Conservation (phyloP, 2,797 vertebrate genomes). For the Vultur gryphus region DNA sequence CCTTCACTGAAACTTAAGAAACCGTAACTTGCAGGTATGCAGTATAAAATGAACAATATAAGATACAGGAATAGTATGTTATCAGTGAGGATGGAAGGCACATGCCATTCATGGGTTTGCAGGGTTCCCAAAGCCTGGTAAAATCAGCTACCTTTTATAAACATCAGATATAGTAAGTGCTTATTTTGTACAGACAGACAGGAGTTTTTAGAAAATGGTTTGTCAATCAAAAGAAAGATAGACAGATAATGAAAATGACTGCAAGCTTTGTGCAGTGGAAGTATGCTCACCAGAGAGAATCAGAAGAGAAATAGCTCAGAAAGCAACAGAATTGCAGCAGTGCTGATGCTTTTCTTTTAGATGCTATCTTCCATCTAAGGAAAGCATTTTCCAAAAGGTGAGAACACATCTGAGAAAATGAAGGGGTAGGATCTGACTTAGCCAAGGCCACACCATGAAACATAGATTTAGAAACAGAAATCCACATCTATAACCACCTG, state of each 20-base stretch:
- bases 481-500: neutral
- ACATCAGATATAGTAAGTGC: neutral
- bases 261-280: neutral
- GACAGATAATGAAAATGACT: neutral
- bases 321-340: neutral
- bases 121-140: neutral
- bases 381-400: neutral
- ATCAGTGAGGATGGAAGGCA: neutral
- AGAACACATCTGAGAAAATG: neutral
- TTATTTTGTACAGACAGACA: neutral
- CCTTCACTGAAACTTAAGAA: neutral
- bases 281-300: neutral
- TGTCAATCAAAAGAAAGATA: neutral
- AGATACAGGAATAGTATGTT: neutral
- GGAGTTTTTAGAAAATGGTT: neutral
- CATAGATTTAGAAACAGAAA: neutral
- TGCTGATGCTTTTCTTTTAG: neutral
- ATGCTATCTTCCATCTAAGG: neutral
- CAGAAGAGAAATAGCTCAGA: neutral
- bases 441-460: neutral
- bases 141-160: neutral
- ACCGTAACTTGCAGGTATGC: rapidly evolving
- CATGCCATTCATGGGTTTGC: neutral
- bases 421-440: neutral
- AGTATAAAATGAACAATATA: neutral